Conservation (phyloP, 1,140 invertebrate species). For the Drosophila simulans region DNA sequence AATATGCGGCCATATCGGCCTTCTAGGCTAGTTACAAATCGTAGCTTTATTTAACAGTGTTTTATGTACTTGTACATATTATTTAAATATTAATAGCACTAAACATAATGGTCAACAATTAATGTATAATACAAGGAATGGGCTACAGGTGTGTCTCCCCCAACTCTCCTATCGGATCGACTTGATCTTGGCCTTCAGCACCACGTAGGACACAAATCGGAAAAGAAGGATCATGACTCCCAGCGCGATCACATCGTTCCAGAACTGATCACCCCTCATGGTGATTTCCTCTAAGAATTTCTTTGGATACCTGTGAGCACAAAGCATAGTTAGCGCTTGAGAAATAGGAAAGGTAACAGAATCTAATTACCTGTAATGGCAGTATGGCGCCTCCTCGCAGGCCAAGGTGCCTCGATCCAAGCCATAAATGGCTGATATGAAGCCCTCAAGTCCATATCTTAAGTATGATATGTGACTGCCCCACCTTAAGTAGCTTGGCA, state of each 20-base stretch:
- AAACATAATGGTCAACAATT: constrained; percentile 91
- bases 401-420: constrained; percentile 88
- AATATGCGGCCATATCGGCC: not conserved
- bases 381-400: constrained; percentile 88
- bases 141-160: constrained; percentile 13
- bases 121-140: constrained; percentile 89
- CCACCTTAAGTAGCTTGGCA: constrained; percentile 93
- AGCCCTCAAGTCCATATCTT: constrained; percentile 94
- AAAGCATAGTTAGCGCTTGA: constrained; percentile 1
- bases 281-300: constrained; percentile 92
- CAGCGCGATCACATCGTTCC: constrained; percentile 92
- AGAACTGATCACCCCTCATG: constrained; percentile 92
- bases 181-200: constrained; percentile 86
- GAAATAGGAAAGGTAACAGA: constrained; percentile 14
- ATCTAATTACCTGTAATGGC: constrained; percentile 88
- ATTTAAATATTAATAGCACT: constrained; percentile 89
- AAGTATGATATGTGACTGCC: constrained; percentile 95
- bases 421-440: constrained; percentile 93
- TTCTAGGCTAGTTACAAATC: constrained; percentile 35
- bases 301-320: constrained; percentile 86
- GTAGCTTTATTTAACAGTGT: constrained; percentile 69
- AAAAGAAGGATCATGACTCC: constrained; percentile 89
- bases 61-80: constrained; percentile 69
- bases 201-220: constrained; percentile 90
- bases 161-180: constrained; percentile 62